Percentiles rank a stretch among this genome's conserved stretches.
Evolutionary conservation across 2,888 invertebrate species (phyloP).

Genomic region (Tetropium fuscum): DNA sequence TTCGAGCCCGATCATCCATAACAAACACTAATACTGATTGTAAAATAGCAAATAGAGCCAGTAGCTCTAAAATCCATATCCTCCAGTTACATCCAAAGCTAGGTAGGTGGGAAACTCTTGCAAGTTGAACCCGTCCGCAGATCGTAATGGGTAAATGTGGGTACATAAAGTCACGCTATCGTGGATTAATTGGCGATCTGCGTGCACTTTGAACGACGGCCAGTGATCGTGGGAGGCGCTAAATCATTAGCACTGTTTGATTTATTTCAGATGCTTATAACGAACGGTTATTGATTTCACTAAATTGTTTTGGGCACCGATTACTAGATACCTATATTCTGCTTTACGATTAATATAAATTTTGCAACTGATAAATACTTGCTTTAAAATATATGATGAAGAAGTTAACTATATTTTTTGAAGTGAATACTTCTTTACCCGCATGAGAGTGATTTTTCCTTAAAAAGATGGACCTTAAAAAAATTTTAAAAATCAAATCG

Average conservation of each 20-base stretch:
- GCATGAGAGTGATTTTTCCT: too few relatives aligned
- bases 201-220: slow-evolving; percentile 53
- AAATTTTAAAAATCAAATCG: too few relatives aligned
- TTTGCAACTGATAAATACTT: too few relatives aligned
- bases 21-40: too few relatives aligned
- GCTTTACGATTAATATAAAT: too few relatives aligned
- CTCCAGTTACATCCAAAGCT: not conserved
- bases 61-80: slow-evolving; percentile 10
- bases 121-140: slow-evolving; percentile 10
- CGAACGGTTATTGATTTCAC: slow-evolving; percentile 27
- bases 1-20: too few relatives aligned
- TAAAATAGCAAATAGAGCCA: too few relatives aligned
- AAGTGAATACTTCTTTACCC: too few relatives aligned
- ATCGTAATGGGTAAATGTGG: slow-evolving; percentile 50
- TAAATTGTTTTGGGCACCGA: slow-evolving; percentile 10
- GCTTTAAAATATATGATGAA: too few relatives aligned
- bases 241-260: slow-evolving; percentile 54
- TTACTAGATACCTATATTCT: too few relatives aligned
- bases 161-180: slow-evolving; percentile 50
- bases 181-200: slow-evolving; percentile 53
- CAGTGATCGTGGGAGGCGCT: slow-evolving; percentile 55
- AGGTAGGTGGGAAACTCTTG: slow-evolving; percentile 20
- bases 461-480: too few relatives aligned
- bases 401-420: too few relatives aligned
- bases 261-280: slow-evolving; percentile 48